Conservation (phyloP, 2,888 invertebrate genomes). For the Sisyra terminalis region DNA sequence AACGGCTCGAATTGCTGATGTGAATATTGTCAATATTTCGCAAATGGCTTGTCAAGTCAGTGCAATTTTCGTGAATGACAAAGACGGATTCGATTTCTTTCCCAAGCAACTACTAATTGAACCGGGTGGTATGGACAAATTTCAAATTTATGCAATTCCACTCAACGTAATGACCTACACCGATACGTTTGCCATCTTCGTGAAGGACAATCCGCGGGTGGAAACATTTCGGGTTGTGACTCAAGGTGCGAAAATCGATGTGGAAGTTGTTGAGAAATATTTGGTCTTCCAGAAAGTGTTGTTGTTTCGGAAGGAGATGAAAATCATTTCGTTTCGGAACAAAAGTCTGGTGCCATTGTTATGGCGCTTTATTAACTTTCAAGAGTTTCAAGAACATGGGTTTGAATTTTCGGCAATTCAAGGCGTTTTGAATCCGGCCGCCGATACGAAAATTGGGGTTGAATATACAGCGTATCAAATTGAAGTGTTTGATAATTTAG, state of each 20-base stretch:
- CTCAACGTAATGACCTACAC: conserved; percentile 18
- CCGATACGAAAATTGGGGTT: conserved; percentile 9
- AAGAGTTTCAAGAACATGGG: conserved; percentile 24
- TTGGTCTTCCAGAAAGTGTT: conserved; percentile 36
- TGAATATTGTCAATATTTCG: not conserved
- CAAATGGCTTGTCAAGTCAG: conserved; percentile 1
- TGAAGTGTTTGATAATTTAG: conserved; percentile 21
- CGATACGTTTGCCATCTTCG: conserved; percentile 21
- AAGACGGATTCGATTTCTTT: not conserved
- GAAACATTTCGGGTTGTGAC: conserved; percentile 32
- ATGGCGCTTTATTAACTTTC: conserved; percentile 33
- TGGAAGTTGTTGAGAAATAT: conserved; percentile 25
- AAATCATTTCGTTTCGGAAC: conserved; percentile 34
- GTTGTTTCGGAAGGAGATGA: conserved; percentile 31
- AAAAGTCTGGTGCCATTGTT: conserved; percentile 35
- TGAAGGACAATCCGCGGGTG: conserved; percentile 41
- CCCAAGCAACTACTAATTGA: conserved; percentile 8
- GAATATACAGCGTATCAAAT: conserved; percentile 30
- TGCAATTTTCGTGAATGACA: not conserved
- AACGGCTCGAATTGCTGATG: not conserved
- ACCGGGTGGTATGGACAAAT: conserved; percentile 17
- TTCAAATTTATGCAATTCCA: conserved; percentile 22
- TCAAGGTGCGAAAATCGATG: conserved; percentile 32
- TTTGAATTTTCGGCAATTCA: conserved; percentile 13
- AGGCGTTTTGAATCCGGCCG: conserved; percentile 14